Evolutionary conservation across 2,888 invertebrate species (phyloP), one percentile per base, ranked within the genome.

Genomic region (Schizaphis graminum): DNA sequence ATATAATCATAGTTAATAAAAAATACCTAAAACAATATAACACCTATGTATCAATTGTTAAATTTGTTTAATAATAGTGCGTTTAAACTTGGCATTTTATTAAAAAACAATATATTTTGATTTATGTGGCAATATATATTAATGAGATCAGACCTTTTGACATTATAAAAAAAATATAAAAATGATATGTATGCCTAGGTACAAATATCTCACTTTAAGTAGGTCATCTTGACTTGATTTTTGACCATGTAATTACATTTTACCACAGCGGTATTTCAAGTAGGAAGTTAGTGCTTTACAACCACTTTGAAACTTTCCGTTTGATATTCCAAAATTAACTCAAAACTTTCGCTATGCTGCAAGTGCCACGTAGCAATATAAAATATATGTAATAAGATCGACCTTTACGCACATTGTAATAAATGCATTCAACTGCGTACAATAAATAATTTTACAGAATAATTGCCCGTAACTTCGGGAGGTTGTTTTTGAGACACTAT

Each of bases 271-370:
- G 41, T 56, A n/a, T 56, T 84, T 57, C 41, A 16, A 28, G n/a
- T n/a, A n/a, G 77, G 13, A 53, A 77, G 49, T 91, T 91, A 16
- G 57, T 44, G 47, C 56, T 91, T 56, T 86, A 86, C 91, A 57
- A 41, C 44, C 85, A 41, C n/a, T 44, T 44, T 0, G 56, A 91
- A 85, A 86, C 85, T 91, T 91, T 86, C n/a, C 47, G 85, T 91
- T 85, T 86, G 91, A 86, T 85, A 85, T 47, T 24, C 13, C 24
- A 41, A 85, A 85, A 91, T 57, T 44, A 57, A 85, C n/a, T 57
- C 13, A 47, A 57, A 91, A 91, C 85, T 91, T 57, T 85, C 26
- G 53, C 53, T 44, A 41, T 77, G 8, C 35, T 77, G 35, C 21
- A 77, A 77, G 35, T 41, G 35, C 35, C 77, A 35, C 21, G 35